A percentile compares a stretch with the other conserved stretches of the same genome.
Evolutionary conservation across 2,113 vertebrate genomes (phyloP).

Genomic region (Trichomycterus rosablanca): DNA sequence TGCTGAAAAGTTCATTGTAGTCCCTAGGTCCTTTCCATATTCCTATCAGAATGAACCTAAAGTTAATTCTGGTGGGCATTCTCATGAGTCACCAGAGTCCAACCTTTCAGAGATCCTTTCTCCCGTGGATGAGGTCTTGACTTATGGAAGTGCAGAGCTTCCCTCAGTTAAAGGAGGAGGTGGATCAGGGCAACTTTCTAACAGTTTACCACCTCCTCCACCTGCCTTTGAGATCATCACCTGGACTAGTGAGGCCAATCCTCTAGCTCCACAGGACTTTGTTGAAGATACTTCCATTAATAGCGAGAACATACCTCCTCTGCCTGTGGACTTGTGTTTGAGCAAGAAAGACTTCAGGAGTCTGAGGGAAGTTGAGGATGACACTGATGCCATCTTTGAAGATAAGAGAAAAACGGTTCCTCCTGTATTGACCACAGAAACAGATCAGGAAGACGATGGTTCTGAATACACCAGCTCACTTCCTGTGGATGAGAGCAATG

Average conservation of each 20-base stretch:
- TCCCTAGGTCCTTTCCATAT: constrained; percentile 5
- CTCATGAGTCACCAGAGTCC: neutral
- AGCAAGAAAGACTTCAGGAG: constrained; percentile 13
- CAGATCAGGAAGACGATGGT: constrained; percentile 19
- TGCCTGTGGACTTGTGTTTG: constrained; percentile 42
- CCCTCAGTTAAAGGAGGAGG: constrained; percentile 43
- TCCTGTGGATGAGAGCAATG: constrained; percentile 29
- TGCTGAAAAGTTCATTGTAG: constrained; percentile 20
- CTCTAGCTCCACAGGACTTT: constrained; percentile 54
- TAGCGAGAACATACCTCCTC: constrained; percentile 50
- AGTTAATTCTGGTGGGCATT: neutral
- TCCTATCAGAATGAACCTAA: neutral
- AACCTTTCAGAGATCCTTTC: constrained; percentile 60
- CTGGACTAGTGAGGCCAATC: constrained; percentile 55
- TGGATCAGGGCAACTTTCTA: constrained; percentile 4
- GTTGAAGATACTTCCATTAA: constrained; percentile 53
- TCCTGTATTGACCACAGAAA: neutral
- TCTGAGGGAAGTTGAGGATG: constrained; percentile 2
- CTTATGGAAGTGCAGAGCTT: constrained; percentile 64
- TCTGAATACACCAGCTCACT: constrained; percentile 31
- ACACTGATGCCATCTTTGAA: constrained; percentile 5
- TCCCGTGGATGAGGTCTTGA: constrained; percentile 64
- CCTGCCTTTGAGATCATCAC: constrained; percentile 47
- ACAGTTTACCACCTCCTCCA: constrained; percentile 37
- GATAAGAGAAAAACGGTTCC: neutral